Percentiles rank a stretch among this genome's conserved stretches.
Evolutionary conservation across 1,140 invertebrate species (phyloP).

Genomic region (Dreissena rostriformis): DNA sequence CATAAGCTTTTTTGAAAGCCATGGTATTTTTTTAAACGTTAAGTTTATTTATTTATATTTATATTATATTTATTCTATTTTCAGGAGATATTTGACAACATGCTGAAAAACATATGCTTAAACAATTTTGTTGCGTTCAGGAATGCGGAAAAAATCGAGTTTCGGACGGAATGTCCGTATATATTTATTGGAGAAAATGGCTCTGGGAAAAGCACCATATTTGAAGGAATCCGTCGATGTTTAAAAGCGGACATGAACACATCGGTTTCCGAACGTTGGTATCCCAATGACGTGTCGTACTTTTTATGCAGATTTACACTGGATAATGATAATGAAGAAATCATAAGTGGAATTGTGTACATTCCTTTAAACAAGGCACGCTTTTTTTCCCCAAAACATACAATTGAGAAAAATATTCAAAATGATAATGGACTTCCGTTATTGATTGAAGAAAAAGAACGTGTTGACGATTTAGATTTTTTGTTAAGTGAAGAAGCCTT

Average conservation of each 20-base stretch:
- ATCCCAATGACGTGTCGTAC: background rate
- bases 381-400: no score
- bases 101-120: background rate
- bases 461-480: no score
- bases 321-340: background rate
- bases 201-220: constrained; percentile 9
- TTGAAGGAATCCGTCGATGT: constrained; percentile 16
- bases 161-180: background rate
- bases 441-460: no score
- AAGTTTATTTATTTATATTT: no score
- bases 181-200: constrained; percentile 29
- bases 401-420: no score
- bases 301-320: constrained; percentile 15
- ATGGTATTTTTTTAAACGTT: no score
- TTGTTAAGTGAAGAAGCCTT: no score
- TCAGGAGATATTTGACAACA: background rate
- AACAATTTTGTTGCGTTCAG: constrained; percentile 15
- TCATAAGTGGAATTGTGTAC: background rate
- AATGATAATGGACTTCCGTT: no score
- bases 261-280: background rate
- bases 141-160: background rate
- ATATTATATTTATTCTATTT: no score
- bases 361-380: background rate
- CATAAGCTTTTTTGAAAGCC: no score
- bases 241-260: constrained; percentile 7